Evolutionary conservation across 2,888 invertebrate species (phyloP).

Genomic region (Ophion obscuratus): DNA sequence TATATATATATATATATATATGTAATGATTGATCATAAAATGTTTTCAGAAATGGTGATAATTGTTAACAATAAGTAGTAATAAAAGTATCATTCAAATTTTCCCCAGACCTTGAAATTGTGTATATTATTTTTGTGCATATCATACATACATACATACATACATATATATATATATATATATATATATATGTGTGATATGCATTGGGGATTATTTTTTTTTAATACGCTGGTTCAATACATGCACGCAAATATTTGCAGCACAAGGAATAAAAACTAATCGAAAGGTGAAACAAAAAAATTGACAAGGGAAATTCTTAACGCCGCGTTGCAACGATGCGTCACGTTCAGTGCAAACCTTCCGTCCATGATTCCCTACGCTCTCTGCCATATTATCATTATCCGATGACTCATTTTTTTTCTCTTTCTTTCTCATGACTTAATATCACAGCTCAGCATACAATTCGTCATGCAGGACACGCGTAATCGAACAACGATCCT

Average conservation of each 20-base stretch:
- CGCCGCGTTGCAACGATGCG: constrained; percentile 37
- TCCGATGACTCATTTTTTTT: constrained; percentile 49
- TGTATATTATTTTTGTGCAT: too few species aligned
- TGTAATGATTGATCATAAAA: too few species aligned
- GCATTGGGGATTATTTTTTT: too few species aligned
- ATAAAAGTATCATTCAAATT: too few species aligned
- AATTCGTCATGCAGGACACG: constrained; percentile 31
- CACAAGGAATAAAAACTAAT: background rate
- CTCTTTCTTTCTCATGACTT: constrained; percentile 27
- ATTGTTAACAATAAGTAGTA: too few species aligned
- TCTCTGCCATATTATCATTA: constrained; percentile 32
- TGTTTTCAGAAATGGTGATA: too few species aligned
- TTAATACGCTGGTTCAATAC: too few species aligned
- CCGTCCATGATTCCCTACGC: constrained; percentile 17
- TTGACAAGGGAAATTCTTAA: constrained; percentile 16
- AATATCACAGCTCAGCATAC: constrained; percentile 22
- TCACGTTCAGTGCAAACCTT: constrained; percentile 42
- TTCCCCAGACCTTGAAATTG: too few species aligned
- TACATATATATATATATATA: too few species aligned
- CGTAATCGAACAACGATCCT: background rate
- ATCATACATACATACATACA: too few species aligned
- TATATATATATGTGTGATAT: too few species aligned
- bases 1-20: too few species aligned
- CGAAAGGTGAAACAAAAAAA: background rate
- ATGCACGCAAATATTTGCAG: background rate